These are phyloP conservation scores for Microctenopoma steveboyesi DNA, from an alignment of 2,797 vertebrate genomes.

Conservation along the genomic window DNA sequence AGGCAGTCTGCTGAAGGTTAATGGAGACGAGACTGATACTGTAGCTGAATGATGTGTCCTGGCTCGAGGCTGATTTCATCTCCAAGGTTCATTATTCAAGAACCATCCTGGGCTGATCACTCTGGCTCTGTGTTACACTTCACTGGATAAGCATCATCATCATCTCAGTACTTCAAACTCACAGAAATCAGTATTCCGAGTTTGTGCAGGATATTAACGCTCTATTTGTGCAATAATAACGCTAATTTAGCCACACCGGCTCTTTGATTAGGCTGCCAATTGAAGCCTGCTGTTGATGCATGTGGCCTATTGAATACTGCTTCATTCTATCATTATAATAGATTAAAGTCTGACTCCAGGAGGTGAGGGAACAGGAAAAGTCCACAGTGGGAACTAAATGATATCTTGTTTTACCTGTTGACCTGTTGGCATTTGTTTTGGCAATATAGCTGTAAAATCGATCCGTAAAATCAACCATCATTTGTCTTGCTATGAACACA, in stretches of 20 bases:
- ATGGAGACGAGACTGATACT: constrained; percentile 54
- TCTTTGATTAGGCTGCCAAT: constrained; percentile 37
- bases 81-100: constrained; percentile 34
- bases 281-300: constrained; percentile 19
- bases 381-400: constrained; percentile 23
- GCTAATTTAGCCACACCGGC: constrained; percentile 21
- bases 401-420: constrained; percentile 14
- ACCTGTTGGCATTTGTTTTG: constrained; percentile 29
- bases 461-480: not conserved
- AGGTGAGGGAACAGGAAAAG: constrained; percentile 22
- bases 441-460: constrained; percentile 5
- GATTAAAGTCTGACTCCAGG: constrained; percentile 19
- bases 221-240: constrained; percentile 30
- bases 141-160: constrained; percentile 21
- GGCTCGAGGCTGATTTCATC: constrained; percentile 57
- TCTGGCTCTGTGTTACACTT: constrained; percentile 23
- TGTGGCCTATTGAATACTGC: constrained; percentile 16
- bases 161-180: constrained; percentile 6
- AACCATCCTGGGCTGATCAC: constrained; percentile 30
- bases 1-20: constrained; percentile 60
- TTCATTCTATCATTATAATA: constrained; percentile 17
- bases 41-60: constrained; percentile 57
- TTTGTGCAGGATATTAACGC: constrained; percentile 8
- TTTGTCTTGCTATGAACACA: not conserved
- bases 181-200: constrained; percentile 24